Evolutionary conservation across 2,113 vertebrate genomes (phyloP).

Genomic region (Siniperca chuatsi): DNA sequence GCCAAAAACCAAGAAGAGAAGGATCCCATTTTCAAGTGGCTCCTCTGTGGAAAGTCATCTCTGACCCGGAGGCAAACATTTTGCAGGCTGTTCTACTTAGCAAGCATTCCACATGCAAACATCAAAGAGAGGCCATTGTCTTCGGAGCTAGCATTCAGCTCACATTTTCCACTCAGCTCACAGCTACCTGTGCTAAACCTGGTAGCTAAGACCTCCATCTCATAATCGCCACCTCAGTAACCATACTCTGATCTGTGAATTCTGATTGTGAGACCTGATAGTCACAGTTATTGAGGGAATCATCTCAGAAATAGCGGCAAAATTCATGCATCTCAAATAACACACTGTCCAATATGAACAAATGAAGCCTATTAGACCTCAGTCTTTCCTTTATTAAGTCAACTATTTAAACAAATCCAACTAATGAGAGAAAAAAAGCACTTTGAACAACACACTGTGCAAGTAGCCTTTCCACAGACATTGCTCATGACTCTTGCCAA

Average conservation of each 20-base stretch:
- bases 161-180: constrained; percentile 61
- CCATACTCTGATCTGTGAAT: neutral
- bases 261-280: neutral
- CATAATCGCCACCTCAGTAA: constrained; percentile 1
- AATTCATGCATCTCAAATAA: neutral
- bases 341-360: constrained; percentile 13
- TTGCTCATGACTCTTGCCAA: constrained; percentile 38
- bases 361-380: neutral
- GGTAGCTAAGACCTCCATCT: neutral
- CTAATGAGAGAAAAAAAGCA: constrained; percentile 25
- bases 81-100: constrained; percentile 71
- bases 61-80: constrained; percentile 72
- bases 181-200: constrained; percentile 47
- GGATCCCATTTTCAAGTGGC: constrained; percentile 49
- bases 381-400: constrained; percentile 34
- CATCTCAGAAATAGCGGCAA: neutral
- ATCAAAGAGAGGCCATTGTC: constrained; percentile 72
- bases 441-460: constrained; percentile 35
- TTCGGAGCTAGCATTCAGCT: constrained; percentile 42
- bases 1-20: constrained; percentile 18
- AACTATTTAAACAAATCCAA: constrained; percentile 41
- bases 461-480: constrained; percentile 40
- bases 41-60: constrained; percentile 58
- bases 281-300: neutral
- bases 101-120: constrained; percentile 69